phyloP scores from a whole-genome alignment of 53 echinoderm and acorn worm genomes.

The Holothuria leucospilota region DNA sequence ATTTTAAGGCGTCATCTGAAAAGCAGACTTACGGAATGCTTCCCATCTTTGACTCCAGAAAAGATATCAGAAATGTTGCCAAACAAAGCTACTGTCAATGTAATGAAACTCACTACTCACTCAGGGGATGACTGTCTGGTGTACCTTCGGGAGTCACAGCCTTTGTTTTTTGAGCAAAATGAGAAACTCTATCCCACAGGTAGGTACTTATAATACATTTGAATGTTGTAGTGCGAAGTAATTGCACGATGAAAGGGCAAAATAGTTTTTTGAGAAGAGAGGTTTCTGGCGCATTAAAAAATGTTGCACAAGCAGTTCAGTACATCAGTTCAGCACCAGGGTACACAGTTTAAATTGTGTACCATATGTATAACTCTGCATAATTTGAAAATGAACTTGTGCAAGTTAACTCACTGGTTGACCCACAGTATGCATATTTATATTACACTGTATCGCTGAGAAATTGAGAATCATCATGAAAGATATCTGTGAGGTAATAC shows the following conservation, averaged over 20 bases:
- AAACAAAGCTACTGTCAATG: slow-evolving; percentile 84
- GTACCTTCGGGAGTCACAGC: slow-evolving; percentile 75
- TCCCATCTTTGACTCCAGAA: slow-evolving; percentile 67
- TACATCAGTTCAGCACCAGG: too few species aligned
- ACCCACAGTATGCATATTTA: too few species aligned
- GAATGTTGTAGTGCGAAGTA: not conserved
- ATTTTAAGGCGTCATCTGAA: slow-evolving; percentile 79
- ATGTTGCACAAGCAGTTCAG: too few species aligned
- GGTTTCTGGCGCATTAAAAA: too few species aligned
- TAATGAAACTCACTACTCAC: slow-evolving; percentile 88
- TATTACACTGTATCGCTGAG: too few species aligned
- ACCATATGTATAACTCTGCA: too few species aligned
- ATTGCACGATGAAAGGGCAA: not conserved
- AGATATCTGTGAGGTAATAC: too few species aligned
- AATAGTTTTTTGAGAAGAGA: not conserved
- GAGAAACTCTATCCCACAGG: slow-evolving; percentile 90
- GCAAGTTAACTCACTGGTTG: too few species aligned
- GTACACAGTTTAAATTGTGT: too few species aligned
- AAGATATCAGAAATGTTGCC: slow-evolving; percentile 77
- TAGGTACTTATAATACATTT: slow-evolving; percentile 17
- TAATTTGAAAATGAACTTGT: too few species aligned
- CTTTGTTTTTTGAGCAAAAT: slow-evolving; percentile 89
- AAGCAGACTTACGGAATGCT: slow-evolving; percentile 70
- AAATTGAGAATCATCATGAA: too few species aligned
- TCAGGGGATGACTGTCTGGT: slow-evolving; percentile 69